Conservation (phyloP, 2,888 invertebrate genomes). For the Apodemia duryi region DNA sequence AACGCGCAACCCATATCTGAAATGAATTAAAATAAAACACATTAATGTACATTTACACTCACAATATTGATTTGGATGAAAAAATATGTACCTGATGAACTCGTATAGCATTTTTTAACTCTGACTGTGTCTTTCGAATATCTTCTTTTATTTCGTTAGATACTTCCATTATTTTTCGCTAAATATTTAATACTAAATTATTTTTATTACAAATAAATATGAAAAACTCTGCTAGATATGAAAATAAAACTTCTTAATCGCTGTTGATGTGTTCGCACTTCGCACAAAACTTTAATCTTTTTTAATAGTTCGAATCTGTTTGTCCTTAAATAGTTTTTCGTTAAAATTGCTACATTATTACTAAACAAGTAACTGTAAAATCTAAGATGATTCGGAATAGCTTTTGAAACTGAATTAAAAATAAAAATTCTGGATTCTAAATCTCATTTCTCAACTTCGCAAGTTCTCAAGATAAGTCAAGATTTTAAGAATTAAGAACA, state of each 20-base stretch:
- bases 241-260: neutral
- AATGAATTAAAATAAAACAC: conserved; percentile 34
- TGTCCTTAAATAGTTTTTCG: too few relatives aligned
- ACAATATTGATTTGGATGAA: neutral
- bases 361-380: too few relatives aligned
- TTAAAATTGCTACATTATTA: too few relatives aligned
- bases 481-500: neutral
- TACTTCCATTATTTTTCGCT: conserved; percentile 69
- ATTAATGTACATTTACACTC: neutral
- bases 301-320: too few relatives aligned
- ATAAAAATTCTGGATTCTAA: neutral
- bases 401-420: too few relatives aligned
- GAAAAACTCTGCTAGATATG: too few relatives aligned
- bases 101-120: conserved; percentile 81
- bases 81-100: conserved; percentile 76
- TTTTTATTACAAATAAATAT: too few relatives aligned
- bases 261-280: conserved; percentile 14
- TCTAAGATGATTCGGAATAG: too few relatives aligned
- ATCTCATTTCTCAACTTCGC: neutral
- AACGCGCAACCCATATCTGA: conserved; percentile 77
- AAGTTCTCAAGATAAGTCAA: neutral
- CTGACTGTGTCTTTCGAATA: conserved; percentile 79
- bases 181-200: neutral
- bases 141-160: conserved; percentile 81
- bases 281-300: conserved; percentile 2